phyloP scores from a whole-genome alignment of 1,140 invertebrate genomes.

The Coboldia fuscipes region DNA sequence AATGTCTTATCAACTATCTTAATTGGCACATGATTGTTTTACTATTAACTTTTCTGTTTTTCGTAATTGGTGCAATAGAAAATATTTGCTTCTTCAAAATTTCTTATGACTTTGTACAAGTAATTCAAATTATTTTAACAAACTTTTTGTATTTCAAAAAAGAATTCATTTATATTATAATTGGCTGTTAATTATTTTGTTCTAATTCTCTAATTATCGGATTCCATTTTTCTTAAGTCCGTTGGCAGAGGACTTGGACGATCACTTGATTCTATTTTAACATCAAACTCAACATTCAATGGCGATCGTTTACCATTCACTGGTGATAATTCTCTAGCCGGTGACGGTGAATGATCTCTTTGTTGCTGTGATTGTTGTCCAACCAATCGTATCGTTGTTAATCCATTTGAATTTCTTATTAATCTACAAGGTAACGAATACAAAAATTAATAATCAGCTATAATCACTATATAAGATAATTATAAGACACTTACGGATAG shows the following conservation, averaged over 20 bases:
- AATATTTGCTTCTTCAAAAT: too few relatives aligned
- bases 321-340: too few relatives aligned
- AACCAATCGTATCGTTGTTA: conserved; percentile 22
- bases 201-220: too few relatives aligned
- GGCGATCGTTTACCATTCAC: background rate
- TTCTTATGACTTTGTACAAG: too few relatives aligned
- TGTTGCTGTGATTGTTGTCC: background rate
- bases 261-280: background rate
- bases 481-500: conserved; percentile 17
- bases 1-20: too few relatives aligned
- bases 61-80: too few relatives aligned
- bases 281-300: background rate
- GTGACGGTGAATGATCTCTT: background rate
- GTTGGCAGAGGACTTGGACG: background rate
- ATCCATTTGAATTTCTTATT: conserved; percentile 19
- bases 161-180: too few relatives aligned
- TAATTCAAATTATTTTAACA: too few relatives aligned
- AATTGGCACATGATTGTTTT: too few relatives aligned
- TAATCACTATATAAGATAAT: background rate
- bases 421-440: conserved; percentile 9
- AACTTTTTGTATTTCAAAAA: too few relatives aligned
- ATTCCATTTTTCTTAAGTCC: conserved; percentile 2
- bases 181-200: too few relatives aligned
- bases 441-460: background rate
- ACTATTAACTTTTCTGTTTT: too few relatives aligned